These are phyloP conservation scores for Sigmodon hispidus DNA, from an alignment of 2,113 vertebrate species.

Conservation along the genomic window DNA sequence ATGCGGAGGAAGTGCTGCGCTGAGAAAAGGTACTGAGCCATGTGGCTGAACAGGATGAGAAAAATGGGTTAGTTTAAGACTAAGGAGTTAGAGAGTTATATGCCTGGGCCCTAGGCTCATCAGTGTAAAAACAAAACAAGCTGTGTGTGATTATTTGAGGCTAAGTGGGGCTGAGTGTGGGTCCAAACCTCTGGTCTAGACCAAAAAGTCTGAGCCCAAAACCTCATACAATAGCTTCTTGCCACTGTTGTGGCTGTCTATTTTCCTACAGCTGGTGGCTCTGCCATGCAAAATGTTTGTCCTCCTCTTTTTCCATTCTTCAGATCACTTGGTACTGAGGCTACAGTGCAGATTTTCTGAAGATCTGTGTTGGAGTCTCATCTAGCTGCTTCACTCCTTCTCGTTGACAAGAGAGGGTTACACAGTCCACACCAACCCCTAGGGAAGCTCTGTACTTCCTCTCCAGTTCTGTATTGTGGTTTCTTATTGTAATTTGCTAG, in stretches of 20 bases:
- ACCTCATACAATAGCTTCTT: no score
- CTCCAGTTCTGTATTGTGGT: not conserved
- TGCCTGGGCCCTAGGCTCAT: no score
- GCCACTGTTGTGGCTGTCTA: not conserved
- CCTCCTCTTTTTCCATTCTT: not conserved
- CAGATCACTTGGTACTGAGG: not conserved
- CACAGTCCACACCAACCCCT: not conserved
- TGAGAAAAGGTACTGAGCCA: no score
- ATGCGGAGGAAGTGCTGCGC: no score
- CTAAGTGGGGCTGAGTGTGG: no score
- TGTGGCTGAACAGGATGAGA: no score
- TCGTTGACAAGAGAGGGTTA: not conserved
- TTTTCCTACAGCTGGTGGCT: not conserved
- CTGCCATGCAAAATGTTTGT: not conserved
- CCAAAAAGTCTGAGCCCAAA: no score
- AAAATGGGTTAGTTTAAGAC: no score
- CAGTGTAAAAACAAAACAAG: no score
- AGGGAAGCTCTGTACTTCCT: not conserved
- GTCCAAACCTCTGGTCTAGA: no score
- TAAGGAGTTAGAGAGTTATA: no score
- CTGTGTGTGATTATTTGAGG: no score
- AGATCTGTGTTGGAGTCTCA: not conserved
- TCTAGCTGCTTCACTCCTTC: not conserved
- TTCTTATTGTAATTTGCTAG: not conserved
- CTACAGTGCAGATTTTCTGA: not conserved